Percentiles rank a stretch among this genome's conserved stretches.
phyloP scores from a whole-genome alignment of 2,797 vertebrate genomes.

The Myotis daubentonii region DNA sequence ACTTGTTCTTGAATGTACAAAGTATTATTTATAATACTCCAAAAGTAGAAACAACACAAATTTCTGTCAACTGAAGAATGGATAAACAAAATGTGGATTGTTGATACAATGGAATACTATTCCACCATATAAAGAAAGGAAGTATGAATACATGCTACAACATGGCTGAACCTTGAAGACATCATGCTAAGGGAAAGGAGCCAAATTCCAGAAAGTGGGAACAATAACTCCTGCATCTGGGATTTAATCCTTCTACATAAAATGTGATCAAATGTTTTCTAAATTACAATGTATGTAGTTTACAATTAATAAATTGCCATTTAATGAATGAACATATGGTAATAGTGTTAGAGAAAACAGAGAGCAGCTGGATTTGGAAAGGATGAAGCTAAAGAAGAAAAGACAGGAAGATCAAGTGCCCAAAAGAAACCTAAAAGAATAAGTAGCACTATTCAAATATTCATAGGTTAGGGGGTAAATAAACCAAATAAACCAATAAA shows the following conservation, averaged over 20 bases:
- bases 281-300: not conserved
- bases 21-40: not conserved
- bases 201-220: slow-evolving; percentile 13
- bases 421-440: not conserved
- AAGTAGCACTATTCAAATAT: not conserved
- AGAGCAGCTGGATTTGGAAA: not conserved
- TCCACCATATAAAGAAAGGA: not conserved
- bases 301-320: not conserved
- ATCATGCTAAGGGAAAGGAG: not conserved
- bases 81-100: not conserved
- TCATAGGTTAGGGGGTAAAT: not conserved
- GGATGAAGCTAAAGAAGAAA: not conserved
- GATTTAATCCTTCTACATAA: not conserved
- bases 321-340: not conserved
- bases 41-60: not conserved
- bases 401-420: not conserved
- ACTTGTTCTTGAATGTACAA: not conserved
- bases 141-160: not conserved
- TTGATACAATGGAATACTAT: not conserved
- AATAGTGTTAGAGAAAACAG: slow-evolving; percentile 19
- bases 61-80: not conserved
- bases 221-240: not conserved
- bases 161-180: not conserved
- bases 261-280: not conserved
- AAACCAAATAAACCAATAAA: no score